Evolutionary conservation across 1,140 invertebrate species (phyloP), one percentile per base, ranked within the genome.

Genomic region (Anadara kagoshimensis): DNA sequence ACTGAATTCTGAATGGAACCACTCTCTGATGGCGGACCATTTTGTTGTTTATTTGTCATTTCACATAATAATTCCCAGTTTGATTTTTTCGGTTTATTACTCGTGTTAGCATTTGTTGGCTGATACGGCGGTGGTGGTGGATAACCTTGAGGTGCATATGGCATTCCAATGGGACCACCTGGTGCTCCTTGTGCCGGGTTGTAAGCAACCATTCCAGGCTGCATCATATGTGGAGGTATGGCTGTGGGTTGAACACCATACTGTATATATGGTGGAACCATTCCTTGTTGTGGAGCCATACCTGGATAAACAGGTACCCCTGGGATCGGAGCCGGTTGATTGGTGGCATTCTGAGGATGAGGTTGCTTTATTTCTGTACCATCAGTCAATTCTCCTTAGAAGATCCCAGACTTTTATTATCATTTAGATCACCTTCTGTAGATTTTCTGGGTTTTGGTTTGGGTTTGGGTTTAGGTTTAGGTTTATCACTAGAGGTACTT

Each of bases 391-490:
- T 49, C 3, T 61, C 57, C 7, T 44, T 29, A n/a, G 51, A 53
- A 53, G 59, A 67, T 43, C 44, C 54, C 29, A 63, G 66, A 14
- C 61, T 71, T 44, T 56, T 65, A 16, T 69, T 47, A 49, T 26
- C 62, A 51, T 53, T 64, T 64, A 51, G 45, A 36, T 44, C 64
- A 36, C 11, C 36, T 36, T 62, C 26, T 64, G 12, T 14, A 22
- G 80, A 82, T 56, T 83, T 83, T 36, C 83, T 61, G 14, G 83
- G 83, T 70, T n/a, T n/a, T n/a, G n/a, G n/a, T n/a, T 84, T 84
- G 12, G 83, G 83, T 66, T 83, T 83, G 18, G 75, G 75, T 47
- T 78, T 78, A 16, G 73, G 73, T 69, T 75, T 76, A 43, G 61
- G 49, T 29, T 71, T 59, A 29, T 47, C 59, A 53, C 43, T 24